Evolutionary conservation across 1,140 invertebrate genomes (phyloP).

Genomic region (Frieseomelitta varia): DNA sequence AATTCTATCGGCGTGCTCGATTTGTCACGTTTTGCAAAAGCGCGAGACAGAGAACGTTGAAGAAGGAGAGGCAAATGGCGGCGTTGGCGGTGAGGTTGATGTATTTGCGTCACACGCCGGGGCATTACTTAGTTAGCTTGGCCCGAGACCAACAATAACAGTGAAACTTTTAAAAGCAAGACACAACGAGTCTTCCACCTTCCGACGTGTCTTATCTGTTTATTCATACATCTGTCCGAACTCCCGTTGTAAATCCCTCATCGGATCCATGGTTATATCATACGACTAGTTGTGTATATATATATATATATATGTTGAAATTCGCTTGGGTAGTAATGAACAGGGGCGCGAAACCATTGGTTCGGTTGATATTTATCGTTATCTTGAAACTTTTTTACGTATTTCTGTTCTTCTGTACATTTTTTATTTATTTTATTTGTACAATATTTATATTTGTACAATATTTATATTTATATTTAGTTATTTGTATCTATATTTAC

Average conservation of each 20-base stretch:
- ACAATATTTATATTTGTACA: neutral
- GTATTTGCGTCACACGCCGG: slow-evolving; percentile 53
- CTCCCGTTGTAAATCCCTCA: slow-evolving; percentile 49
- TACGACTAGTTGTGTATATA: neutral
- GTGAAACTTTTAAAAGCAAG: slow-evolving; percentile 62
- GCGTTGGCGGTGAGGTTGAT: slow-evolving; percentile 22
- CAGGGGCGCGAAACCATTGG: too few relatives aligned
- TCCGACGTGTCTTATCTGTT: slow-evolving; percentile 25
- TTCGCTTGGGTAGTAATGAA: neutral
- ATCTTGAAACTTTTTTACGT: neutral
- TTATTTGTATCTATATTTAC: too few relatives aligned
- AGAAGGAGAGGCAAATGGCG: slow-evolving; percentile 34
- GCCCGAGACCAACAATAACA: slow-evolving; percentile 67
- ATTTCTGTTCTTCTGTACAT: neutral
- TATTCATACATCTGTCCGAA: slow-evolving; percentile 42
- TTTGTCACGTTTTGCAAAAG: neutral
- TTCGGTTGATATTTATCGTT: neutral
- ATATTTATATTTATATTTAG: too few relatives aligned
- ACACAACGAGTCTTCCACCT: slow-evolving; percentile 38
- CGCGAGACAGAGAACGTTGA: neutral
- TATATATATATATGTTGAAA: neutral
- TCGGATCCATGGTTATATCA: slow-evolving; percentile 1
- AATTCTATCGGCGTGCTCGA: neutral
- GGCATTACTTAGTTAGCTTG: slow-evolving; percentile 63
- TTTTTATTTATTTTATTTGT: neutral